phyloP scores from a whole-genome alignment of 1,140 invertebrate genomes.

The Megathymus violae region DNA sequence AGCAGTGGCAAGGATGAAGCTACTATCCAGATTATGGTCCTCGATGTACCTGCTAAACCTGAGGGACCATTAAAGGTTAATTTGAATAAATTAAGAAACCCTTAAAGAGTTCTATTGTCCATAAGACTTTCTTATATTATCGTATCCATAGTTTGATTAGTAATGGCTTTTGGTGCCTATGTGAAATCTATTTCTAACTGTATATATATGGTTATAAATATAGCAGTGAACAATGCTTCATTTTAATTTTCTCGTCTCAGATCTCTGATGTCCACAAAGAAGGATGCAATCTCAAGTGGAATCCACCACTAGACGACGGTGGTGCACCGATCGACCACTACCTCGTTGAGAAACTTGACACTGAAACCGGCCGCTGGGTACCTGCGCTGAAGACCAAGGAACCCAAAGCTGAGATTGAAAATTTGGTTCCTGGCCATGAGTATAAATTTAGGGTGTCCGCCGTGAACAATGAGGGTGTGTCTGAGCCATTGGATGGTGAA shows the following conservation, averaged over 20 bases:
- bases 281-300: conserved; percentile 97
- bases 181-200: too few species aligned
- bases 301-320: conserved; percentile 95
- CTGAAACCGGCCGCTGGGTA: conserved; percentile 93
- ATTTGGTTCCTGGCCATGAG: conserved; percentile 95
- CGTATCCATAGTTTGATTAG: too few species aligned
- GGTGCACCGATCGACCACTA: conserved; percentile 96
- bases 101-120: too few species aligned
- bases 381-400: conserved; percentile 90
- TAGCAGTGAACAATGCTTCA: too few species aligned
- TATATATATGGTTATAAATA: too few species aligned
- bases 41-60: conserved; percentile 95
- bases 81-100: too few species aligned
- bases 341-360: conserved; percentile 95
- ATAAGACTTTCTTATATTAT: too few species aligned
- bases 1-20: conserved; percentile 95
- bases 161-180: too few species aligned
- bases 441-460: conserved; percentile 98
- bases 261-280: conserved; percentile 96
- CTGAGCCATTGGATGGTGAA: conserved; percentile 95
- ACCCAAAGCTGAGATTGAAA: conserved; percentile 92
- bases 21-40: conserved; percentile 93
- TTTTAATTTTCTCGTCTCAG: conserved; percentile 48
- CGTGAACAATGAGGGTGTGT: conserved; percentile 97
- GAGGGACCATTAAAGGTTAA: conserved; percentile 94